Percentiles rank a stretch among this genome's conserved stretches.
phyloP scores from a whole-genome alignment of 2,113 vertebrate species.

The Cynocephalus volans region DNA sequence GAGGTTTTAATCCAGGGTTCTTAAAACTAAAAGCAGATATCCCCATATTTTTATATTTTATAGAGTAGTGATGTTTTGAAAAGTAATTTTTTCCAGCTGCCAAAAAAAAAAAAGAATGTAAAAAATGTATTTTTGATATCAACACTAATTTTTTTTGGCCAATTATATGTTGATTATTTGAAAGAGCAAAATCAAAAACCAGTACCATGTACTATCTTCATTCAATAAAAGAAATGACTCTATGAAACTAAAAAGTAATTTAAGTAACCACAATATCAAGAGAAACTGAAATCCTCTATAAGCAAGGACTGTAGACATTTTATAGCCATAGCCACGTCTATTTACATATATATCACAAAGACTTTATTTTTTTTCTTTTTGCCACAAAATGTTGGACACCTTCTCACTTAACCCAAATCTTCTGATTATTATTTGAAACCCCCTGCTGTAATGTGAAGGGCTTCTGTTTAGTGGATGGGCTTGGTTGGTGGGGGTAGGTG shows the following conservation, averaged over 20 bases:
- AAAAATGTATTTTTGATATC: background rate
- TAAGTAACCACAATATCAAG: background rate
- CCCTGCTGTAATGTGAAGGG: background rate
- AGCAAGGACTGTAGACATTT: background rate
- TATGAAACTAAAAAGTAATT: slow-evolving; percentile 16
- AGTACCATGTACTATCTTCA: background rate
- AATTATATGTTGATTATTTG: slow-evolving; percentile 3
- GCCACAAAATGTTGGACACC: background rate
- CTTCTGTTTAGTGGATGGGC: background rate
- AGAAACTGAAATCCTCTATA: background rate
- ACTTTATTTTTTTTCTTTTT: background rate
- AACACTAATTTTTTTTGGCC: background rate
- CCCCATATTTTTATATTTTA: background rate
- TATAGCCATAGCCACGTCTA: background rate
- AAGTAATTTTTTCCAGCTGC: background rate
- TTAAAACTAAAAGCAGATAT: slow-evolving; percentile 16
- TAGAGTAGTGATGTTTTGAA: background rate
- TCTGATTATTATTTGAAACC: background rate
- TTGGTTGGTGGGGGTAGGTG: background rate
- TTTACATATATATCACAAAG: background rate
- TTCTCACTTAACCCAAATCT: background rate
- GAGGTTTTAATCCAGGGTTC: background rate
- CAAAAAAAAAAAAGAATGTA: too few species aligned
- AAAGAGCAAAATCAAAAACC: background rate
- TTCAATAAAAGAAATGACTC: background rate